Evolutionary conservation across 1,140 invertebrate genomes (phyloP), one percentile per base, ranked within the genome.

Genomic region (Scaptomyza graminum): DNA sequence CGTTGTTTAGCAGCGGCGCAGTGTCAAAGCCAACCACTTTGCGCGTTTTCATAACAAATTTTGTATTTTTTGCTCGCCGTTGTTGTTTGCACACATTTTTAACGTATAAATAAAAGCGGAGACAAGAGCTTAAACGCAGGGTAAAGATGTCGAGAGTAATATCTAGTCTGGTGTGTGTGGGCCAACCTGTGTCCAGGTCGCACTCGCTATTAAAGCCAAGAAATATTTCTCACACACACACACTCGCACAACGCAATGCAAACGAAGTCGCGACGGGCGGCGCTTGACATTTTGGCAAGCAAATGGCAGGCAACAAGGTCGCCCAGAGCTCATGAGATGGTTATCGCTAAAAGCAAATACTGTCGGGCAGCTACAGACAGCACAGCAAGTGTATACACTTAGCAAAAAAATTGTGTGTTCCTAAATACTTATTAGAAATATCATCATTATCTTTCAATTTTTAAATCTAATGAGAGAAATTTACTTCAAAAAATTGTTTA

Each of bases 11-110:
- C 18, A 22, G 67, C 80, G 63, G 67, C 64, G 77, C 78, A 82
- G 82, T 87, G 82, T 87, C 82, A 87, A 87, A 87, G 82, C 82
- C 83, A 87, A 87, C 82, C 82, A 87, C 82, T 87, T 87, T 87
- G 79, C 71, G 63, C 61, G 59, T 73, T 85, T 66, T 79, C 79
- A 76, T 68, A 73, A 74, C 59, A 68, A 70, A 37, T 74, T 60
- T 51, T 41, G 3, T 12, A 67, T 37, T 55, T 60, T 75, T 59
- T 60, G 50, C 34, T 56, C 65, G 4, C 65, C 61, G 56, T 72
- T 74, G 75, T 69, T 85, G 78, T 85, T 87, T 85, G 82, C 82
- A 61, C 74, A 85, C 78, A 82, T 82, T 87, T 85, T 85, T 87
- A 85, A 76, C 83, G 83, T 76, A 87, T 87, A 87, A 88, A 88